Base-by-base conservation (phyloP, 1,140 invertebrate species). In the Euborellia annulipes region DNA sequence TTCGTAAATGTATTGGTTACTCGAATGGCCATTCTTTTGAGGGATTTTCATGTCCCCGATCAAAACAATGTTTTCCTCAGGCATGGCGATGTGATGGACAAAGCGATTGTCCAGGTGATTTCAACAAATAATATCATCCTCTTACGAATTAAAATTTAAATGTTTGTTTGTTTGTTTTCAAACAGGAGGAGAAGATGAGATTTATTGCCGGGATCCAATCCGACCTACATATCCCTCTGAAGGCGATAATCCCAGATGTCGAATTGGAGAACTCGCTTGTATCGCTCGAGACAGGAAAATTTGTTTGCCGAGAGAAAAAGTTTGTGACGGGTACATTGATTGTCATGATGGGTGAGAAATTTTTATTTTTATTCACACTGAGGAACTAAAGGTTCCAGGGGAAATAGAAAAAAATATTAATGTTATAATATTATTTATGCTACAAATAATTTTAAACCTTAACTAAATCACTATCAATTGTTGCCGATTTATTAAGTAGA, bases 11-110 rank as follows among this genome's bases (percentile, higher is more conserved):
- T 11, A 11, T 27, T 27, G 23, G 23, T 27, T 11, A 27, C 23
- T 27, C 23, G 4, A 27, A 27, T 11, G 23, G 23, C 23, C 23
- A 27, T 11, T 27, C 23, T 11, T 27, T 27, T 27, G 30, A 43
- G 17, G 55, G 55, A 42, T 55, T 50, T 39, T 46, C 54, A 2
- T 57, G 55, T 45, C 36, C 34, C 14, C 49, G 48, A 14, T 47
- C 45, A 2, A 39, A 51, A 21, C 37, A 46, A 1, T 54, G 52
- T 42, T 34, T 50, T 34, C 51, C 51, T 32, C 43, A 48, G 3
- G 43, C 52, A 9, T 57, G 55, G 55, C 32, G 50, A 40, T 57
- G 55, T 39, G 55, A 57, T 37, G 47, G 48, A 2, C 48, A 57
- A 42, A 41, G 51, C 23, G 55, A 57, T 42, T 57, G 55, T 41